Evolutionary conservation across 2,888 invertebrate genomes (phyloP).

Genomic region (Melitaea athalia): DNA sequence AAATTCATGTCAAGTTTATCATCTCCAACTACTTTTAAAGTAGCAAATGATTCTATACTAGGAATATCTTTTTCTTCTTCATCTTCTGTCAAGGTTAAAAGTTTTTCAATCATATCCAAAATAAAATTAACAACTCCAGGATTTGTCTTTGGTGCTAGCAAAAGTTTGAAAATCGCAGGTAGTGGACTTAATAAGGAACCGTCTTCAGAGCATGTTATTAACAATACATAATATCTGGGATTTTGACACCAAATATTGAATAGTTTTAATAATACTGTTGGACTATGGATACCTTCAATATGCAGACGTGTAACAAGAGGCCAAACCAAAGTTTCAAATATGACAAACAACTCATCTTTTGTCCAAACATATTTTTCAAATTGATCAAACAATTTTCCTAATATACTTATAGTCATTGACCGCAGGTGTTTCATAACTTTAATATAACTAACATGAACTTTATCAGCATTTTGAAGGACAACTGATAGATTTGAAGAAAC

Average conservation of each 20-base stretch:
- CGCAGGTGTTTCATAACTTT: slow-evolving; percentile 85
- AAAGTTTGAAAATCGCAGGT: slow-evolving; percentile 85
- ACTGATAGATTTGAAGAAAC: slow-evolving; percentile 85
- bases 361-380: slow-evolving; percentile 90
- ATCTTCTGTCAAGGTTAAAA: slow-evolving; percentile 85
- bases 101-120: slow-evolving; percentile 88
- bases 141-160: slow-evolving; percentile 86
- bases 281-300: slow-evolving; percentile 90
- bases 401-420: slow-evolving; percentile 82
- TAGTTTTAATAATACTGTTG: slow-evolving; percentile 91
- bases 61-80: slow-evolving; percentile 75
- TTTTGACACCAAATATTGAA: slow-evolving; percentile 90
- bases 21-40: slow-evolving; percentile 50
- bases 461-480: slow-evolving; percentile 80
- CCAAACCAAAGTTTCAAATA: slow-evolving; percentile 91
- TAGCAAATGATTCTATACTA: slow-evolving; percentile 65
- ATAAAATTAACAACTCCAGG: slow-evolving; percentile 85
- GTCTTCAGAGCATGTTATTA: slow-evolving; percentile 82
- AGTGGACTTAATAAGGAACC: slow-evolving; percentile 81
- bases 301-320: slow-evolving; percentile 89
- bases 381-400: slow-evolving; percentile 89
- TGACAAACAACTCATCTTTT: slow-evolving; percentile 85
- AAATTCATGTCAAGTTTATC: slow-evolving; percentile 80
- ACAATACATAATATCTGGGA: slow-evolving; percentile 87
- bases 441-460: slow-evolving; percentile 84